Base-by-base conservation (phyloP, 2,113 vertebrate genomes). In the Eubucco bourcierii region DNA sequence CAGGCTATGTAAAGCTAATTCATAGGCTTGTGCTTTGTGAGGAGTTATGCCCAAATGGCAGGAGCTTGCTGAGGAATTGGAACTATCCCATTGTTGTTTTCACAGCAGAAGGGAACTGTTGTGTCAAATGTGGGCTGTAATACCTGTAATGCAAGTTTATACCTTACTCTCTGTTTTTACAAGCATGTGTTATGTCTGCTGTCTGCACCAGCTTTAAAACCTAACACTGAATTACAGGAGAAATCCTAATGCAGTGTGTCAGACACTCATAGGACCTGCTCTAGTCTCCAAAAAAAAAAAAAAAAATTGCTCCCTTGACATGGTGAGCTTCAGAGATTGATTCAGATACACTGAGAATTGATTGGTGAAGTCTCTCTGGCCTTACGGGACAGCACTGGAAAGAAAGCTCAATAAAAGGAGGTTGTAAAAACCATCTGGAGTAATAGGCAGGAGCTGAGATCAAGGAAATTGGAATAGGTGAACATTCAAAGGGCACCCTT, bases 301-400 rank as follows among this genome's bases (percentile, higher is more conserved):
- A 60, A 70, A 89, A 68, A 19, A 34, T 82, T 95, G 60, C 60
- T 97, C 84, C 88, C 87, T 85, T 96, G 95, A 95, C 87, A 72
- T 64, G 56, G 88, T 79, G 61, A 83, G 90, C 87, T 95, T 93
- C 82, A 92, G 87, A 93, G 95, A 97, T 93, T 94, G 95, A 96
- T 97, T 95, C 84, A 90, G 77, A 61, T 90, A 74, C 76, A 70
- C 84, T 80, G 78, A 92, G 89, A 94, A 97, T 95, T 94, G 94
- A 96, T 95, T 95, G 77, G 80, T 93, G 89, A 87, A 94, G 47
- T 91, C 78, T 83, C 58, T 94, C 65, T 90, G 60, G 91, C 70
- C 70, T 92, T 93, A 47, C 4, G 47, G 82, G 88, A 94, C 64
- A 82, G 46, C 24, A 59, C n/a, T 74, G 77, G 34, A 86, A 93